Conservation (phyloP, 2,888 invertebrate genomes). For the Thelaira solivaga region DNA sequence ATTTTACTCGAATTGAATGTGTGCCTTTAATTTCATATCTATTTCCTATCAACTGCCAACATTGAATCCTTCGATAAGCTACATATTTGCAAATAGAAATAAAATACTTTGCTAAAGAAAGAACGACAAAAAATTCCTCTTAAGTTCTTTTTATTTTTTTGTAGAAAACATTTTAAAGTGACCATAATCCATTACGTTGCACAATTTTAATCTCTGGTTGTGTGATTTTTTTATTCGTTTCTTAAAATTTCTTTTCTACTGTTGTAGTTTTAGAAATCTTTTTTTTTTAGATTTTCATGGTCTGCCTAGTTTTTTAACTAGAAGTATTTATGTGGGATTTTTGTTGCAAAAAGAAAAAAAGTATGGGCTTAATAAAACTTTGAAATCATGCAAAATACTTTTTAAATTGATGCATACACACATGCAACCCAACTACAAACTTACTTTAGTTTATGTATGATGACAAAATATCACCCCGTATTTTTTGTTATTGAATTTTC, state of each 20-base stretch:
- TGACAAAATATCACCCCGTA: too few species aligned
- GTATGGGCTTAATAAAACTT: background rate
- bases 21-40: background rate
- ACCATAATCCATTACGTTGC: constrained; percentile 48
- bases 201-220: constrained; percentile 37
- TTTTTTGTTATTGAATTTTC: too few species aligned
- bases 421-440: too few species aligned
- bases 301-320: background rate
- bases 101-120: background rate
- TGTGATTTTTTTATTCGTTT: background rate
- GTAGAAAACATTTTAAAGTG: constrained; percentile 47
- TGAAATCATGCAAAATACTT: background rate
- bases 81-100: background rate
- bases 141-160: constrained; percentile 41
- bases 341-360: background rate
- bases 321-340: constrained; percentile 19
- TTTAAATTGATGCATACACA: too few species aligned
- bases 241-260: background rate
- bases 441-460: too few species aligned
- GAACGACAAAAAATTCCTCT: constrained; percentile 5
- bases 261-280: background rate
- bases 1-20: background rate
- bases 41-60: background rate
- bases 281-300: background rate
- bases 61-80: background rate